Conservation (phyloP, 2,113 vertebrate genomes). For the Mionectes macconnelli region DNA sequence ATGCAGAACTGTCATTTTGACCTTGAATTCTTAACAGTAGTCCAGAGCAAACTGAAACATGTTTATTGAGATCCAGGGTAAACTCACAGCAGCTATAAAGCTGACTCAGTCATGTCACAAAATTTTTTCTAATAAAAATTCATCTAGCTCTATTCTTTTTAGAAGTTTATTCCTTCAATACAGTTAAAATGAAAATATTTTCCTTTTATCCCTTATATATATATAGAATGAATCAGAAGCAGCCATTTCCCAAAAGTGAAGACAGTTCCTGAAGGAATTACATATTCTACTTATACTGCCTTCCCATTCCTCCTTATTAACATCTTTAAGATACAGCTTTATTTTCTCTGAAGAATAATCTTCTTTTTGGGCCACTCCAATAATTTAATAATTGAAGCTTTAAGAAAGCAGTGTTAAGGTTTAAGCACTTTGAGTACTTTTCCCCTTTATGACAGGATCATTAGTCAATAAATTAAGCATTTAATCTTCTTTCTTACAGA, state of each 20-base stretch:
- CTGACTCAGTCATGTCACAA: neutral
- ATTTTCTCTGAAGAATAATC: neutral
- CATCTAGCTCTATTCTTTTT: neutral
- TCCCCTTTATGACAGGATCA: neutral
- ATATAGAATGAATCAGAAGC: neutral
- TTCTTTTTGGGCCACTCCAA: neutral
- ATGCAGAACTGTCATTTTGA: neutral
- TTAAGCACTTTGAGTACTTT: neutral
- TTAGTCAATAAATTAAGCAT: neutral
- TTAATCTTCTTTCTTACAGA: constrained; percentile 47
- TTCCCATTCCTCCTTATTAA: neutral
- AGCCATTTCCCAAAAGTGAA: neutral
- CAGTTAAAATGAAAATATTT: neutral
- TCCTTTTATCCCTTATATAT: neutral
- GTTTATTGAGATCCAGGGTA: neutral
- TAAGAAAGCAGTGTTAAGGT: neutral
- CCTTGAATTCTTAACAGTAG: neutral
- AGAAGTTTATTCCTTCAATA: neutral
- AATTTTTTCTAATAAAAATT: neutral
- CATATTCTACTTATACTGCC: neutral
- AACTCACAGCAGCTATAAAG: neutral
- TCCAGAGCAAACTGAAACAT: neutral
- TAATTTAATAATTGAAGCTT: neutral
- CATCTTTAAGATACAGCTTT: neutral
- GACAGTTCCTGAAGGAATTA: neutral